Base-by-base conservation (phyloP, 2,797 vertebrate species). In the Sebastes baramenuke region DNA sequence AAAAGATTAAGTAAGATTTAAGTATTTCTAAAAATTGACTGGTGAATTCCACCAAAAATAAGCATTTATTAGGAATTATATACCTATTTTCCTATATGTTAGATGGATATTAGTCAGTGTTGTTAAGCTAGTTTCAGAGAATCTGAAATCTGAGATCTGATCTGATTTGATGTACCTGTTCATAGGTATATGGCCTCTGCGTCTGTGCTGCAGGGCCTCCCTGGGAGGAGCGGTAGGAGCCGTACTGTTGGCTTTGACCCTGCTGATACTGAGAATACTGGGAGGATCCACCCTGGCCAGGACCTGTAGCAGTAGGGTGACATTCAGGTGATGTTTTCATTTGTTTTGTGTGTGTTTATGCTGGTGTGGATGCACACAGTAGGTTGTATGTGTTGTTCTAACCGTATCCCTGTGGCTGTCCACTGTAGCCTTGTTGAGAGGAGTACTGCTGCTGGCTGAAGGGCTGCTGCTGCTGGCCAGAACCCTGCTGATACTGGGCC, bases 261-360 rank as follows among this genome's bases (percentile, higher is more conserved):
- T 97, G 98, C 81, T 98, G 98, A 94, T 99, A 99, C 94, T 97
- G 95, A 73, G 97, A 93, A 92, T 98, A 99, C 93, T 99, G 98
- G 2, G 97, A 95, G 0, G 97, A 95, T 27, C 96, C 96, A 77
- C 96, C 96, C 88, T 98, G 98, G 75, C 96, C 96, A 16, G 94
- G 86, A 84, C 93, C 96, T 96, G 78, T 16, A 67, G 69, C 24
- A 59, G 32, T 88, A 14, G 22, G 20, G n/a, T 30, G n/a, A 38
- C 20, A 72, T 7, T 69, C 11, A 72, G 13, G 32, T 22, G 0
- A 36, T 58, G 11, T 14, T 8, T 46, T 65, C 1, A 22, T 62
- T 52, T 60, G 24, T 54, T 54, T 77, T 36, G 14, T 29, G 13
- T 24, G 38, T 36, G 25, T 77, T 9, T 30, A 10, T 24, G 62